A percentile compares a stretch with the other conserved stretches of the same genome.
phyloP scores from a whole-genome alignment of 2,888 invertebrate genomes.

The Brenthis daphne region DNA sequence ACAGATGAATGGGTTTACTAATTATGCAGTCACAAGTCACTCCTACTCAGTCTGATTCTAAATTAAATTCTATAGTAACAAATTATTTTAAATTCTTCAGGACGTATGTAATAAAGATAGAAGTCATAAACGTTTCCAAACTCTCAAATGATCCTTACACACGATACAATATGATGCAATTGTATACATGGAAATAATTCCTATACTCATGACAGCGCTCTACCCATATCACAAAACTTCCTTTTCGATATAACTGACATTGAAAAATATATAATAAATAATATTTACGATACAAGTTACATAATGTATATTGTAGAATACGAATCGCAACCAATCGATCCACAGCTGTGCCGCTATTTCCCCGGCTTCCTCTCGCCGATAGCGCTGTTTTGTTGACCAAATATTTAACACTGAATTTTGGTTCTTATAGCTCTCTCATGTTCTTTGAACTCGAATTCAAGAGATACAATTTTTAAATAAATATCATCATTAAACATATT shows the following conservation, averaged over 20 bases:
- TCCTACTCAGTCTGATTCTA: too few species aligned
- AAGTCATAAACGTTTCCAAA: too few species aligned
- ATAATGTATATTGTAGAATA: conserved; percentile 19
- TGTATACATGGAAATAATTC: background rate
- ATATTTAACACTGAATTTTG: conserved; percentile 6
- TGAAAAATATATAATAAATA: conserved; percentile 16
- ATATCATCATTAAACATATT: too few species aligned
- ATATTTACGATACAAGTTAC: conserved; percentile 13
- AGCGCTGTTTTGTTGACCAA: conserved; percentile 9
- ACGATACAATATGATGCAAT: too few species aligned
- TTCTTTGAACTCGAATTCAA: background rate
- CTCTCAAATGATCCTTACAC: too few species aligned
- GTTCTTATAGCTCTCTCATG: background rate
- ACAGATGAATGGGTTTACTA: too few species aligned
- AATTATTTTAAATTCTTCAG: too few species aligned
- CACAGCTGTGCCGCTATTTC: conserved; percentile 15
- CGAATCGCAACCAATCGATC: conserved; percentile 34
- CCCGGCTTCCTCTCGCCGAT: conserved; percentile 17
- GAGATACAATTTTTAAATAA: too few species aligned
- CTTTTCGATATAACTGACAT: background rate
- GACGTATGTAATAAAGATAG: too few species aligned
- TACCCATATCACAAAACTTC: background rate
- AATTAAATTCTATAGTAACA: too few species aligned
- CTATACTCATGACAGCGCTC: background rate
- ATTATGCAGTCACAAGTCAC: too few species aligned